Percentiles rank a stretch among this genome's conserved stretches.
phyloP scores from a whole-genome alignment of 2,113 vertebrate species.

The rat (Rattus norvegicus) region DNA sequence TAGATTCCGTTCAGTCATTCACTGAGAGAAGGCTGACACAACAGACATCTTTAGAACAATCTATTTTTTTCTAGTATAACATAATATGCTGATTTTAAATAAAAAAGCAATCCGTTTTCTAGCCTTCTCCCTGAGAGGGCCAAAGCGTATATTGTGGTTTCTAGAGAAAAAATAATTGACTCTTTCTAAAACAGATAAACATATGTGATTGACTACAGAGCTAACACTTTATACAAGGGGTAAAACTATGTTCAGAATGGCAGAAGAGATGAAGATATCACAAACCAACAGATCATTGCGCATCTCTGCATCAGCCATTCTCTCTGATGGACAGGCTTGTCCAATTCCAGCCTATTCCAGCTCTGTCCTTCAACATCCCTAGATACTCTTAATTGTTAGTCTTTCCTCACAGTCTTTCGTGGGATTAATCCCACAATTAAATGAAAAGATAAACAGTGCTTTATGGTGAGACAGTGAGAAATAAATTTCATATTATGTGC shows the following conservation, averaged over 20 bases:
- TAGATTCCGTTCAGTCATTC: not conserved
- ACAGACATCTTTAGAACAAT: not conserved
- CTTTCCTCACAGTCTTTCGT: not conserved
- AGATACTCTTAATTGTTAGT: not conserved
- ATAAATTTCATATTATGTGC: not conserved
- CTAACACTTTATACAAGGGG: not conserved
- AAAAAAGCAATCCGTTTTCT: not conserved
- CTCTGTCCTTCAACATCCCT: not conserved
- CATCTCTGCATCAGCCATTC: not conserved
- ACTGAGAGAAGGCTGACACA: not conserved
- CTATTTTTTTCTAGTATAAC: not conserved
- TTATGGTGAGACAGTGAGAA: not conserved
- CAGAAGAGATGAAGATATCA: not conserved
- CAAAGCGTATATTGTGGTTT: not conserved
- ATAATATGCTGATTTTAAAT: not conserved
- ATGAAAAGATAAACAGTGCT: slow-evolving; percentile 8
- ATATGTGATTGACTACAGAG: not conserved
- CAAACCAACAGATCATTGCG: not conserved
- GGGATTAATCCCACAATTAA: not conserved
- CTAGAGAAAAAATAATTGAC: not conserved
- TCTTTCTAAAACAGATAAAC: not conserved
- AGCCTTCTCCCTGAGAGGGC: not conserved
- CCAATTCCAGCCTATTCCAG: too few species aligned
- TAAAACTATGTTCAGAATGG: not conserved
- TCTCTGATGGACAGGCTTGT: not conserved